A percentile compares a stretch with the other conserved stretches of the same genome.
phyloP scores from a whole-genome alignment of 2,797 vertebrate genomes.

The Chromobotia macracanthus region DNA sequence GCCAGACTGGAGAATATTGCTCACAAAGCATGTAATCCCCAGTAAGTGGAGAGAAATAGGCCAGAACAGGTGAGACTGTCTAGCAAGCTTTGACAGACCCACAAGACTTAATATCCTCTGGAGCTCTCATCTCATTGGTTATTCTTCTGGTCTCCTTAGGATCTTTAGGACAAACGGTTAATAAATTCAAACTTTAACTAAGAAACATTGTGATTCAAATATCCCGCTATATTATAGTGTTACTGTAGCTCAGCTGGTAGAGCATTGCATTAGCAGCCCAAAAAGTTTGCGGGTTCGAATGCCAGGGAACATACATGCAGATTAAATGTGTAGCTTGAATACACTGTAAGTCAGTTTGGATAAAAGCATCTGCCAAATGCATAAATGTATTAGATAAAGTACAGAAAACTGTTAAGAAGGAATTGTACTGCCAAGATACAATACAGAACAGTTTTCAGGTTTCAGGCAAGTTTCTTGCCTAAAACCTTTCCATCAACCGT shows the following conservation, averaged over 20 bases:
- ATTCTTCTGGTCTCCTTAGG: not conserved
- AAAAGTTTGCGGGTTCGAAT: no score
- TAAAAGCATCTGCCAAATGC: not conserved
- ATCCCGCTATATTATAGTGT: no score
- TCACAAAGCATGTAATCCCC: constrained; percentile 41
- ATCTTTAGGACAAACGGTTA: not conserved
- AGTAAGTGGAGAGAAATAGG: constrained; percentile 44
- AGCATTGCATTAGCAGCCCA: no score
- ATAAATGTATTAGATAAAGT: not conserved
- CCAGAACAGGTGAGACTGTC: constrained; percentile 31
- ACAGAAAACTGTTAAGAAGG: not conserved
- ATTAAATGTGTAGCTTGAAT: no score
- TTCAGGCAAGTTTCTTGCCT: constrained; percentile 26
- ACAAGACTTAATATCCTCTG: constrained; percentile 1
- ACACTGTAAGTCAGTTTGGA: not conserved
- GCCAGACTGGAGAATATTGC: constrained; percentile 43
- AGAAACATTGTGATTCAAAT: no score
- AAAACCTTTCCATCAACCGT: constrained; percentile 28
- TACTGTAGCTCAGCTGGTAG: no score
- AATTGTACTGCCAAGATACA: constrained; percentile 9
- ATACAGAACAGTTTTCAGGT: constrained; percentile 26
- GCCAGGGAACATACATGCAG: no score
- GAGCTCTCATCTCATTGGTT: not conserved
- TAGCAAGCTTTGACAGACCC: constrained; percentile 23
- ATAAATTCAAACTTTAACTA: no score